Percentiles rank a stretch among this genome's conserved stretches.
These are phyloP conservation scores for Tholera decimalis DNA, from an alignment of 2,888 invertebrate species.

Conservation along the genomic window DNA sequence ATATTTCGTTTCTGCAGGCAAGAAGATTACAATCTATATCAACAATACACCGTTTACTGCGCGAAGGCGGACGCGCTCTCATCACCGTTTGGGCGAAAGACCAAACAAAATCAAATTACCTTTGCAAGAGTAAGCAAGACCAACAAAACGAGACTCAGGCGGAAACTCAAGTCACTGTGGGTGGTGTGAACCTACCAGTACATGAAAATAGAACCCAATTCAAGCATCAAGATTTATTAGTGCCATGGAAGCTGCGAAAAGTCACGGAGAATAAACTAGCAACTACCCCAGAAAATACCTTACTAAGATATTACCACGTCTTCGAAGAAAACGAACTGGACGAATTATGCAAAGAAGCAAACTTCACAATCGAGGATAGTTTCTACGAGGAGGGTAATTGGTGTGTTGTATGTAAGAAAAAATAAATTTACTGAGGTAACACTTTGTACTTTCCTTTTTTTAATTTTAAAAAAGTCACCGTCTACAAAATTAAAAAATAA, in stretches of 20 bases:
- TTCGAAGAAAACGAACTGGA: slow-evolving; percentile 96
- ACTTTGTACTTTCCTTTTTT: slow-evolving; percentile 79
- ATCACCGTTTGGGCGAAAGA: slow-evolving; percentile 99
- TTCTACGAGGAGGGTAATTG: slow-evolving; percentile 99
- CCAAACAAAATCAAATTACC: slow-evolving; percentile 93
- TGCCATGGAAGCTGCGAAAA: slow-evolving; percentile 97
- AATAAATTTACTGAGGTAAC: slow-evolving; percentile 73
- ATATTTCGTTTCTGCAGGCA: slow-evolving; percentile 82
- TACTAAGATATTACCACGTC: slow-evolving; percentile 98
- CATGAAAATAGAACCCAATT: slow-evolving; percentile 98
- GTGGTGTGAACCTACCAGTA: slow-evolving; percentile 92
- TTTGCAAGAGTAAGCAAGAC: slow-evolving; percentile 73
- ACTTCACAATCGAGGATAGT: slow-evolving; percentile 91
- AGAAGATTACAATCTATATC: slow-evolving; percentile 94
- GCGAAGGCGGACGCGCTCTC: slow-evolving; percentile 94
- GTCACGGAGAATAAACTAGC: slow-evolving; percentile 76
- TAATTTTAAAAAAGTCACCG: slow-evolving; percentile 69
- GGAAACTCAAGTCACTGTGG: slow-evolving; percentile 69
- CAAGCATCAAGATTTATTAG: slow-evolving; percentile 96
- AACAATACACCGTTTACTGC: slow-evolving; percentile 95
- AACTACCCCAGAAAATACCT: slow-evolving; percentile 86
- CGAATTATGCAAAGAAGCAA: slow-evolving; percentile 91
- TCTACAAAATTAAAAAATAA: slow-evolving; percentile 79
- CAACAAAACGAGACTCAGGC: slow-evolving; percentile 62
- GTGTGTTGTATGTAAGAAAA: slow-evolving; percentile 96